Evolutionary conservation across 1,140 invertebrate species (phyloP).

Genomic region (Temnothorax nylanderi): DNA sequence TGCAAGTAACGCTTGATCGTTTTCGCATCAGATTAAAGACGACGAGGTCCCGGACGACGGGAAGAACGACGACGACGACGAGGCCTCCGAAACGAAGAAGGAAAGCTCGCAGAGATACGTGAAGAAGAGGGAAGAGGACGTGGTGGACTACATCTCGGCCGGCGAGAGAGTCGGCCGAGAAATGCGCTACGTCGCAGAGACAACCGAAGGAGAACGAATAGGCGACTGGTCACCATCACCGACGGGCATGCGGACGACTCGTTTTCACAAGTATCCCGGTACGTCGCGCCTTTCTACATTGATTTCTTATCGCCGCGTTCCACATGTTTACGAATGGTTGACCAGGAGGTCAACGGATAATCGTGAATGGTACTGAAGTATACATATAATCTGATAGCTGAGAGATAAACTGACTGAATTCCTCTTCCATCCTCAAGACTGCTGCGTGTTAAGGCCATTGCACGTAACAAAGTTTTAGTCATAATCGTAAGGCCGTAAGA

Average conservation of each 20-base stretch:
- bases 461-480: no score
- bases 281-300: constrained; percentile 17
- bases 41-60: constrained; percentile 89
- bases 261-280: constrained; percentile 73
- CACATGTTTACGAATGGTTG: constrained; percentile 13
- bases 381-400: background rate
- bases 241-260: constrained; percentile 75
- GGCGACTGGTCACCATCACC: constrained; percentile 81
- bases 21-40: constrained; percentile 88
- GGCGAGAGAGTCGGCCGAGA: constrained; percentile 91
- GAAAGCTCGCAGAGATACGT: constrained; percentile 86
- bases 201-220: constrained; percentile 88
- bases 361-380: background rate
- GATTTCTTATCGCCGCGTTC: constrained; percentile 19
- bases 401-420: background rate
- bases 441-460: no score
- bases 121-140: constrained; percentile 88
- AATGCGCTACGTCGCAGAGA: constrained; percentile 92
- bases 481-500: no score
- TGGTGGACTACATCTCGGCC: constrained; percentile 91
- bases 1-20: background rate
- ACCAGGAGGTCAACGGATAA: background rate
- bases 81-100: constrained; percentile 84
- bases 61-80: constrained; percentile 72
- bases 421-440: background rate